Conservation (phyloP, 2,797 vertebrate genomes). For the Antrozous pallidus region DNA sequence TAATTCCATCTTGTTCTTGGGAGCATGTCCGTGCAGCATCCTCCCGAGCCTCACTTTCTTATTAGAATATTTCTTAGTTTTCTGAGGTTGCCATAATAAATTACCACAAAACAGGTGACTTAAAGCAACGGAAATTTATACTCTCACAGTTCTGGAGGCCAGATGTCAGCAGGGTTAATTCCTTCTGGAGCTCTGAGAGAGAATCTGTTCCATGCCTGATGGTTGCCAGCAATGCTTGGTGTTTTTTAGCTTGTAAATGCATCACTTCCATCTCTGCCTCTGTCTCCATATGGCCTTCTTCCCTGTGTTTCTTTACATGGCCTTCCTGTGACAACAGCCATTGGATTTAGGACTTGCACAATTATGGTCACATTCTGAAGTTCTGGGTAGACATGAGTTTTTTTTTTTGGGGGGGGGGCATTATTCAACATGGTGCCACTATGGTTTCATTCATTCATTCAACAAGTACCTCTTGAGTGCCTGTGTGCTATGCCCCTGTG, state of each 20-base stretch:
- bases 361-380: background rate
- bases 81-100: background rate
- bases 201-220: background rate
- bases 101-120: background rate
- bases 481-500: background rate
- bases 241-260: background rate
- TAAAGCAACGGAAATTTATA: background rate
- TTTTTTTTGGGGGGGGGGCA: background rate
- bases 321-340: background rate
- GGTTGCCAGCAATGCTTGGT: background rate
- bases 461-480: background rate
- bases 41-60: too few relatives aligned
- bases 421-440: background rate
- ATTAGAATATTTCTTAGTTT: background rate
- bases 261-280: background rate
- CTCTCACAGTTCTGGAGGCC: background rate
- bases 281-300: background rate
- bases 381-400: background rate
- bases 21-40: too few relatives aligned
- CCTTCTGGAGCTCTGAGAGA: background rate
- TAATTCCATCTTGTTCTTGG: too few relatives aligned
- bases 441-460: constrained; percentile 5
- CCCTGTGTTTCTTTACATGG: background rate
- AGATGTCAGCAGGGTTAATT: background rate
- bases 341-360: background rate